phyloP scores from a whole-genome alignment of 2,113 vertebrate genomes.

The Onychostruthus taczanowskii region DNA sequence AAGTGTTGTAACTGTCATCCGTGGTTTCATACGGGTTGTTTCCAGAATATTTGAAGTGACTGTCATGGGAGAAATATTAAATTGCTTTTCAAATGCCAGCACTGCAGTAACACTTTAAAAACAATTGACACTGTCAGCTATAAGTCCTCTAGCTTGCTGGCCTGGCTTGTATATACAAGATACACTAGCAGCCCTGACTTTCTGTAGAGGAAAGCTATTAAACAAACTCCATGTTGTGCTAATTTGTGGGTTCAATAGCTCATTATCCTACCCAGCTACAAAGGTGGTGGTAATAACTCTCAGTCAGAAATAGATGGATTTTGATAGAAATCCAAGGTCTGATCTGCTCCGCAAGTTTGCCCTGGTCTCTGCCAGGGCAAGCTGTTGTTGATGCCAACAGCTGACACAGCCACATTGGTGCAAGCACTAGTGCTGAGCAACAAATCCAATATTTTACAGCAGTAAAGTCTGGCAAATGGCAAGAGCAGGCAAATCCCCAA shows the following conservation, averaged over 20 bases:
- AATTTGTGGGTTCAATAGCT: background rate
- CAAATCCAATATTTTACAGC: background rate
- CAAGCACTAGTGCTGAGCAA: background rate
- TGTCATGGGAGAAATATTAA: background rate
- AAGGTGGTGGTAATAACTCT: background rate
- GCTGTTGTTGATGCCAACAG: background rate
- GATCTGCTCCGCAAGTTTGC: conserved; percentile 26
- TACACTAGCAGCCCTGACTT: background rate
- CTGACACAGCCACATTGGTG: background rate
- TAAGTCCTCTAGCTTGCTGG: background rate
- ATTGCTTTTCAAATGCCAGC: background rate
- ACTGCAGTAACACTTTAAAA: background rate
- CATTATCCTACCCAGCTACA: background rate
- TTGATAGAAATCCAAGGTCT: conserved; percentile 10
- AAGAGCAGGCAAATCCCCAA: background rate
- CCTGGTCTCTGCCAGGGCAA: background rate
- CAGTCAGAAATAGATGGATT: background rate
- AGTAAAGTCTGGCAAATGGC: background rate
- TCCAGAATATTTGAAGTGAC: background rate
- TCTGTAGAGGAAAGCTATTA: background rate
- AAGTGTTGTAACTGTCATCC: background rate
- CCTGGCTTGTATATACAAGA: background rate
- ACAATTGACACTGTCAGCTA: background rate
- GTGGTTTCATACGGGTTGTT: background rate
- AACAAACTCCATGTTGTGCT: background rate